Base-by-base conservation (phyloP, 1,140 invertebrate species). In the Harlomillsia oculata region DNA sequence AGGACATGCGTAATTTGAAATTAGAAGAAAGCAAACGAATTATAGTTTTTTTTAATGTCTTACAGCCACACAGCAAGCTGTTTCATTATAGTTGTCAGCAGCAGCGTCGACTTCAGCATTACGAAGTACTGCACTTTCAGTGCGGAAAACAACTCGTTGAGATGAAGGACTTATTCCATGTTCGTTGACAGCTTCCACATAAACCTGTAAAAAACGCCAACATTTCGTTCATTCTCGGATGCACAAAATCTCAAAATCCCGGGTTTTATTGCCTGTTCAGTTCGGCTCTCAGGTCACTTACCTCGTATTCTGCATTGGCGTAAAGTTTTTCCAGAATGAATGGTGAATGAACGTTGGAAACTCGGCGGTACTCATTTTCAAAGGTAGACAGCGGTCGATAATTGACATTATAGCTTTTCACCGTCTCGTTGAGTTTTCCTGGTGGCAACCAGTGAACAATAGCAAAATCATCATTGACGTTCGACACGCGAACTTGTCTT, bases 391-490 rank as follows among this genome's bases (percentile, higher is more conserved):
- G 62, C 5, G 77, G 73, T 46, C 81, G 75, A 67, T 78, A 83
- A 63, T 82, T 78, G 14, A 87, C 68, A 63, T 82, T 80, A 69
- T 84, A 87, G 58, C 77, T 75, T 23, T 71, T 76, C 2, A 88
- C 82, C 0, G 85, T 86, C 51, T 87, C 81, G 1, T 77, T 76
- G 5, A 85, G 69, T 1, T 74, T 75, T 46, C 78, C 77, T 0
- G 87, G 86, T n/a, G 79, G 68, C 1, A 79, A 76, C 87, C 87
- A 90, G 62, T 84, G 82, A 0, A 89, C 67, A 29, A 90, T 80
- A 0, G 84, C 84, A 69, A 83, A 89, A 66, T 79, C 79, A 2
- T 79, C 77, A 57, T 83, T 79, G 37, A 87, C 78, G 66, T 84
- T 83, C 18, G 81, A 78, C 1, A 88, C 77, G 45, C 80, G 77